A percentile compares a stretch with the other conserved stretches of the same genome.
Evolutionary conservation across 2,888 invertebrate species (phyloP).

Genomic region (Habroteleia sp.): DNA sequence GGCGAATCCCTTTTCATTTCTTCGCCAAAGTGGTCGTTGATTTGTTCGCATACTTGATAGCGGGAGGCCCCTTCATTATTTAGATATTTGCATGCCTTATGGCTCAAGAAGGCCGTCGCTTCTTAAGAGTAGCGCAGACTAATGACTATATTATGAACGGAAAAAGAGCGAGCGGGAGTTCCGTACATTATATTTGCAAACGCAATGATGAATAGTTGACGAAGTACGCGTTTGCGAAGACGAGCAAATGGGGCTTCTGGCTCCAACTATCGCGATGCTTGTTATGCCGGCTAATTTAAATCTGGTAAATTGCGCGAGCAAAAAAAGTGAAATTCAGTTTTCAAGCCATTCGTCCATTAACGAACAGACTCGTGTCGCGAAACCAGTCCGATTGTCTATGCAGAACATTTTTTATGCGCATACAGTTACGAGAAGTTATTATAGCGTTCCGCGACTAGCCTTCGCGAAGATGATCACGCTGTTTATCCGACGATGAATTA

Average conservation of each 20-base stretch:
- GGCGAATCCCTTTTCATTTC: too few species aligned
- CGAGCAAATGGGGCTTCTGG: slow-evolving; percentile 9
- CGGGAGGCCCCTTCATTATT: slow-evolving; percentile 37
- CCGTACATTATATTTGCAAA: slow-evolving; percentile 51
- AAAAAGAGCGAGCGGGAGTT: slow-evolving; percentile 25
- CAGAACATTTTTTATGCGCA: slow-evolving; percentile 52
- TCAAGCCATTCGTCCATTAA: slow-evolving; percentile 54
- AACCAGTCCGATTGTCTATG: slow-evolving; percentile 52
- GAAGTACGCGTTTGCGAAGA: slow-evolving; percentile 36
- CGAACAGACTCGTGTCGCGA: slow-evolving; percentile 37
- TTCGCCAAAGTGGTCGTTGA: too few species aligned
- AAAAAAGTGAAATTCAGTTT: slow-evolving; percentile 47
- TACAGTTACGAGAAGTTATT: slow-evolving; percentile 42
- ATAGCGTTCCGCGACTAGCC: slow-evolving; percentile 27
- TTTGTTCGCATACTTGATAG: too few species aligned
- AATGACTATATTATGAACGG: slow-evolving; percentile 46
- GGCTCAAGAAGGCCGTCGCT: slow-evolving; percentile 15
- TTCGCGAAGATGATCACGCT: slow-evolving; percentile 41
- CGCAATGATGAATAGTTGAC: slow-evolving; percentile 53
- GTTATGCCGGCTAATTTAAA: slow-evolving; percentile 54
- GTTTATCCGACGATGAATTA: slow-evolving; percentile 48
- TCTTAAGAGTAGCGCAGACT: slow-evolving; percentile 22
- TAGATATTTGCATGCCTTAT: slow-evolving; percentile 16
- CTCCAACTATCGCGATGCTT: slow-evolving; percentile 37
- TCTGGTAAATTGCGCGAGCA: slow-evolving; percentile 47